Conservation (phyloP, 2,113 vertebrate genomes). For the Elephantulus edwardii region DNA sequence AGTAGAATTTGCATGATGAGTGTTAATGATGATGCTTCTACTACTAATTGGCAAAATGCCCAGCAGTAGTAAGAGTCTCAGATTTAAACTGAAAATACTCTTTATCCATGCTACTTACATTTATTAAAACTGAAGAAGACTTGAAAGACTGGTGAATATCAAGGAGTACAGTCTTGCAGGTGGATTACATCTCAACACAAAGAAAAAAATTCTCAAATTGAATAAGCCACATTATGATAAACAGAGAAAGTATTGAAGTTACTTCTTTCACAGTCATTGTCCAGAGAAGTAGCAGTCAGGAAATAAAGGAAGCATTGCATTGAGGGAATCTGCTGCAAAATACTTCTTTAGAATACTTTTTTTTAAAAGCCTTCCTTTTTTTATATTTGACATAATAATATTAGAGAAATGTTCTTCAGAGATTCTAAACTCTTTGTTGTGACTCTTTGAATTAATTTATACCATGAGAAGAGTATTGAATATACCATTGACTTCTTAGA, state of each 20-base stretch:
- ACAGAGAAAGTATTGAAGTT: not conserved
- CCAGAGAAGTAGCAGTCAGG: not conserved
- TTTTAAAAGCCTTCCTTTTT: too few relatives aligned
- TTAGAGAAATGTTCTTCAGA: not conserved
- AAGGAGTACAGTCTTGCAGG: not conserved
- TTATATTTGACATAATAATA: too few relatives aligned
- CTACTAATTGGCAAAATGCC: conserved; percentile 46
- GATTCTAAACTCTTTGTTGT: not conserved
- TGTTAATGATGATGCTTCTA: conserved; percentile 39
- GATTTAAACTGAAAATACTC: not conserved
- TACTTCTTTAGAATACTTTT: not conserved
- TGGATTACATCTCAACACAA: not conserved
- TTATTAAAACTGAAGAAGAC: not conserved
- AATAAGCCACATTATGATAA: not conserved
- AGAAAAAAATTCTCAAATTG: not conserved
- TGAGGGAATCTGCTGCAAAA: not conserved
- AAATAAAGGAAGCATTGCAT: not conserved
- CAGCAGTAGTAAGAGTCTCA: not conserved
- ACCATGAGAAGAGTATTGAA: too few relatives aligned
- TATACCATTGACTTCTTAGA: too few relatives aligned
- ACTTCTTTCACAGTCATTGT: not conserved
- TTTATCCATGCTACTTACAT: not conserved
- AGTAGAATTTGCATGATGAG: not conserved
- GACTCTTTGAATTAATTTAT: not conserved
- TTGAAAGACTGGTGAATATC: not conserved